phyloP scores from a whole-genome alignment of 2,888 invertebrate genomes.

The Liodrosophila aerea region DNA sequence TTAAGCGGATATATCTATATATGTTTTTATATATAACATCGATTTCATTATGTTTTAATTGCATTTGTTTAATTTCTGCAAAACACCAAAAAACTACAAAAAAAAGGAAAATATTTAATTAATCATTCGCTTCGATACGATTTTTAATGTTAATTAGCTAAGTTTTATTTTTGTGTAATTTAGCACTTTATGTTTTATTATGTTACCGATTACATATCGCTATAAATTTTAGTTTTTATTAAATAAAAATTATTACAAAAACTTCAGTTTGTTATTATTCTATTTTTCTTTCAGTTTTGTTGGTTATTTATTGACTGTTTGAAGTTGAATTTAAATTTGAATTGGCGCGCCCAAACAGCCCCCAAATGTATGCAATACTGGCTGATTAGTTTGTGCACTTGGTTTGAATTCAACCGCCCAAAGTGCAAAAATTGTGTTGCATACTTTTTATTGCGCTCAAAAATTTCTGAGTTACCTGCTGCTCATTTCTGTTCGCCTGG shows the following conservation, averaged over 20 bases:
- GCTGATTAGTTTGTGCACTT: too few species aligned
- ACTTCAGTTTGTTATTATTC: slow-evolving; percentile 6
- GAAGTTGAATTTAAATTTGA: too few species aligned
- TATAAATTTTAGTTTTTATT: slow-evolving; percentile 54
- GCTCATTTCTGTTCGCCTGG: too few species aligned
- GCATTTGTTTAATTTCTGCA: slow-evolving; percentile 60
- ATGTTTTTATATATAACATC: slow-evolving; percentile 7
- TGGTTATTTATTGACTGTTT: neutral
- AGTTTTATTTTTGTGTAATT: slow-evolving; percentile 52
- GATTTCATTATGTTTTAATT: slow-evolving; percentile 26
- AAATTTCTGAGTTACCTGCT: too few species aligned
- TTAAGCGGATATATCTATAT: slow-evolving; percentile 22
- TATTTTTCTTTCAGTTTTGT: slow-evolving; percentile 1
- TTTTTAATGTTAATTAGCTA: slow-evolving; percentile 47
- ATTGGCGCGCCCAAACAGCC: too few species aligned
- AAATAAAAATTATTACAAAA: slow-evolving; percentile 24
- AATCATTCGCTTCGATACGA: slow-evolving; percentile 37
- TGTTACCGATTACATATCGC: slow-evolving; percentile 45
- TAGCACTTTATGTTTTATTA: slow-evolving; percentile 61
- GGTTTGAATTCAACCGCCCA: too few species aligned
- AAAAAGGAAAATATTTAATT: slow-evolving; percentile 31
- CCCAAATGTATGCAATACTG: too few species aligned
- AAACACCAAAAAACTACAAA: slow-evolving; percentile 40
- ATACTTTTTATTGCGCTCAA: too few species aligned
- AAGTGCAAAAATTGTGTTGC: too few species aligned